Base-by-base conservation (phyloP, 2,888 invertebrate species). In the Athripsodes cinereus region DNA sequence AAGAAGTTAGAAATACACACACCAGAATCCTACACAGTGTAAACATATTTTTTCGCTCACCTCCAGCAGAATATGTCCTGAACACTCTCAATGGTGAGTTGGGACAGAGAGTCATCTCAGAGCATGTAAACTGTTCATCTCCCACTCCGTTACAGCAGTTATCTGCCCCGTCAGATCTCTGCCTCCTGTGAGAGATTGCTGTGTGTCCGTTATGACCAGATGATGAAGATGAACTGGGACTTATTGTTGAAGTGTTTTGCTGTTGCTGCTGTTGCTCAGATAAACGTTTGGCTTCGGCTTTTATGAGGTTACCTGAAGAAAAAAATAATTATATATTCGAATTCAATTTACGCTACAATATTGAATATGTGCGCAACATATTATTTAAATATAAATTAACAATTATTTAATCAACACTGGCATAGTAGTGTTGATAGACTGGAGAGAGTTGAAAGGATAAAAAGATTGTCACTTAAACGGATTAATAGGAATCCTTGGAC, bases 21-120 rank as follows among this genome's bases (percentile, higher is more conserved):
- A n/a, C n/a, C n/a, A n/a, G n/a, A n/a, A n/a, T n/a, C n/a, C n/a
- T n/a, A n/a, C 26, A 47, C 2, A 26, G 5, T 26, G 26, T 26
- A 10, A 10, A 10, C 26, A 26, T 26, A 26, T 26, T n/a, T n/a
- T n/a, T n/a, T n/a, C n/a, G 13, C 18, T 40, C 26, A 64, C 64
- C 62, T 59, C 60, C 60, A 5, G 58, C 55, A 13, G 56, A 58
- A 10, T 62, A 60, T 20, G 57, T 60, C 26, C 64, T 16, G 55
- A 49, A 56, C 6, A 57, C 59, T 52, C 58, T 53, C 47, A 53
- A 58, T 13, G 78, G 78, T 31, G 76, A 74, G 22, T 75, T 68
- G 60, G 77, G 77, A 57, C 78, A 76, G 62, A 78, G 69, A 16
- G 78, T 78, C 57, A 74, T 72, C 66, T 74, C 77, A 56, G 70